Conservation (phyloP, 1,140 invertebrate species). For the Oryzaephilus surinamensis region DNA sequence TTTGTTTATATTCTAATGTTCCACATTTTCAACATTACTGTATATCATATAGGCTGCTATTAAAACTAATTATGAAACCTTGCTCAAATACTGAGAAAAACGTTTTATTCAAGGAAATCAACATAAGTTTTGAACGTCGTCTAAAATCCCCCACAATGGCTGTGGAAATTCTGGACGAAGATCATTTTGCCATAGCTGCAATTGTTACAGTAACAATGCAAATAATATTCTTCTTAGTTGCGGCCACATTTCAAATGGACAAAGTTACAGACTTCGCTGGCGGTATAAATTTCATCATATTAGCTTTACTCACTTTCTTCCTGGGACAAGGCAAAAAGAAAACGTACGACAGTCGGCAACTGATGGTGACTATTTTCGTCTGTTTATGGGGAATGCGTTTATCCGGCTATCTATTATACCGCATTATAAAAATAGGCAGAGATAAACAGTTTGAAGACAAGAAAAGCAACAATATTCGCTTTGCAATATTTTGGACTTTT, state of each 20-base stretch:
- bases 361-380: slow-evolving; percentile 78
- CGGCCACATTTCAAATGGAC: slow-evolving; percentile 75
- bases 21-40: background rate
- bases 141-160: slow-evolving; percentile 39
- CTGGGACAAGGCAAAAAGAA: slow-evolving; percentile 67
- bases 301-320: slow-evolving; percentile 77
- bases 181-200: slow-evolving; percentile 79
- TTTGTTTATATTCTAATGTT: background rate
- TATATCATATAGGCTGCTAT: background rate
- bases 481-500: slow-evolving; percentile 86
- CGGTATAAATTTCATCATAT: slow-evolving; percentile 81
- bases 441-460: slow-evolving; percentile 86
- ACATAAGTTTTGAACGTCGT: slow-evolving; percentile 8
- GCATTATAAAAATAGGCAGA: slow-evolving; percentile 79
- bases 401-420: slow-evolving; percentile 75
- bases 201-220: slow-evolving; percentile 82
- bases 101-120: slow-evolving; percentile 2
- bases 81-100: background rate
- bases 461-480: slow-evolving; percentile 71
- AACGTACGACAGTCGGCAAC: slow-evolving; percentile 72
- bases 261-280: slow-evolving; percentile 88
- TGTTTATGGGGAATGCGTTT: slow-evolving; percentile 77
- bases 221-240: slow-evolving; percentile 76
- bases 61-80: background rate
- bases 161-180: slow-evolving; percentile 64